These are phyloP conservation scores for Agonopterix subpropinquella DNA, from an alignment of 2,888 invertebrate species.

Conservation along the genomic window DNA sequence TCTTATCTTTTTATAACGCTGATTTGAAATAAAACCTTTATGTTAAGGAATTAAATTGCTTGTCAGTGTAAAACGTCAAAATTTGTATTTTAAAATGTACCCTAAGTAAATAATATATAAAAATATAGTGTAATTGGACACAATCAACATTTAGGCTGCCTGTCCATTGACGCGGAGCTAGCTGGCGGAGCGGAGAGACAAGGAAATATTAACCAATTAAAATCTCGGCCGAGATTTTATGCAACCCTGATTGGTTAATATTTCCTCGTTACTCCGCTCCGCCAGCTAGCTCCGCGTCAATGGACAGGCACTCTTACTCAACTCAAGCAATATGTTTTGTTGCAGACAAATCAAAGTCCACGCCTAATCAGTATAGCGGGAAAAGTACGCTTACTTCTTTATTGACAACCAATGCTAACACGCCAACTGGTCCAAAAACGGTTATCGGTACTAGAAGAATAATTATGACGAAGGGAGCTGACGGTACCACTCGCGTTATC, in stretches of 20 bases:
- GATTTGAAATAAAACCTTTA: no score
- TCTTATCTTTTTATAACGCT: no score
- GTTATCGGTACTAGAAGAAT: constrained; percentile 80
- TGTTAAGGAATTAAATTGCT: no score
- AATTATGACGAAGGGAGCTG: constrained; percentile 84
- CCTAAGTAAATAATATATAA: not conserved
- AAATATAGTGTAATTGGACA: not conserved
- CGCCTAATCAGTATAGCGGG: constrained; percentile 72
- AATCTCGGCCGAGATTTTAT: no score
- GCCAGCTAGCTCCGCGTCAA: no score
- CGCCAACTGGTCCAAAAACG: constrained; percentile 77
- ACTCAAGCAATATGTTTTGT: not conserved
- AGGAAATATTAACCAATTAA: no score
- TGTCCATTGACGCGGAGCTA: no score
- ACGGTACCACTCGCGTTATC: constrained; percentile 80
- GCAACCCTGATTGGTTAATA: no score
- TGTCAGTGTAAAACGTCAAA: no score
- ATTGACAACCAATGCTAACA: constrained; percentile 68
- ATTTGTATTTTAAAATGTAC: not conserved
- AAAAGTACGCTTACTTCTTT: constrained; percentile 81
- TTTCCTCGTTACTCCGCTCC: no score
- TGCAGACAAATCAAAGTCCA: constrained; percentile 52
- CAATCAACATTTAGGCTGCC: not conserved
- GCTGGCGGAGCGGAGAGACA: no score
- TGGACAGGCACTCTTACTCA: no score